phyloP scores from a whole-genome alignment of 2,888 invertebrate species.

The Chouioia cunea region DNA sequence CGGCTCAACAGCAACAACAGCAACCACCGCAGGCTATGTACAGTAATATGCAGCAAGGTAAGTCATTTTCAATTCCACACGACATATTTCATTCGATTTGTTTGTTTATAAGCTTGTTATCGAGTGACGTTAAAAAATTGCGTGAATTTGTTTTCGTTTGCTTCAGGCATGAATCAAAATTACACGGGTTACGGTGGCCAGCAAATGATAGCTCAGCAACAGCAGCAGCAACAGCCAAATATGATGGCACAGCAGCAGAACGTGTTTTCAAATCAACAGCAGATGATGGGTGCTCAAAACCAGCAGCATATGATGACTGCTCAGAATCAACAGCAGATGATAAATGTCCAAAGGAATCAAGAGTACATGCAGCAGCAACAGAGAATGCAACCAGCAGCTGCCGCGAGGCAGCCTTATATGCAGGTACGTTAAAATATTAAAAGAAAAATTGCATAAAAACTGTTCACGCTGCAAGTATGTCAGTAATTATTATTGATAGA shows the following conservation, averaged over 20 bases:
- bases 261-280: conserved; percentile 69
- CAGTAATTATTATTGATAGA: neutral
- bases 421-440: conserved; percentile 70
- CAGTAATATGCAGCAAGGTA: conserved; percentile 74
- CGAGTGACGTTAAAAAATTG: too few relatives aligned
- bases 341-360: conserved; percentile 73
- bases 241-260: conserved; percentile 67
- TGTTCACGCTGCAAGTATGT: too few relatives aligned
- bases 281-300: conserved; percentile 74
- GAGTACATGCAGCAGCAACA: conserved; percentile 72
- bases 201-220: conserved; percentile 66
- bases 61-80: conserved; percentile 5
- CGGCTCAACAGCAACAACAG: conserved; percentile 63
- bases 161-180: conserved; percentile 73
- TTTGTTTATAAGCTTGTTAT: neutral
- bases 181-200: conserved; percentile 75
- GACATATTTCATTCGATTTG: neutral
- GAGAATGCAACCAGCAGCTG: conserved; percentile 70
- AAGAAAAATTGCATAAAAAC: neutral
- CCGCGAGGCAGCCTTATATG: conserved; percentile 76
- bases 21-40: conserved; percentile 71
- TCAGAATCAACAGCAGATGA: conserved; percentile 72
- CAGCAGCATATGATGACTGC: conserved; percentile 65
- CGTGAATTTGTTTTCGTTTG: neutral
- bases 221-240: conserved; percentile 70